These are phyloP conservation scores for Riparia riparia DNA, from an alignment of 2,113 vertebrate genomes.

Conservation along the genomic window DNA sequence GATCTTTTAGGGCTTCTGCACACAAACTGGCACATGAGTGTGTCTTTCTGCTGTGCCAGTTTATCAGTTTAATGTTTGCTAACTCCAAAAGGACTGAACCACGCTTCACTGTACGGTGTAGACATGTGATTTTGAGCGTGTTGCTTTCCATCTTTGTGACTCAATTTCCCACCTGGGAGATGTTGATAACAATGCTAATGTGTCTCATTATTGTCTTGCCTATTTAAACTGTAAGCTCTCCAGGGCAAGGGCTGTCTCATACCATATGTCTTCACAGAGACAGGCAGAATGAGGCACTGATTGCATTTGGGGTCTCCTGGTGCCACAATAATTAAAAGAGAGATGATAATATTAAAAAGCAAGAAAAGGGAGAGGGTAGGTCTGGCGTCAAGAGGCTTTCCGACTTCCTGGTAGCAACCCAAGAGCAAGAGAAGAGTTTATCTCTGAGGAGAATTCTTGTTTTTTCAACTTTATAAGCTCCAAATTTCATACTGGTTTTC, in stretches of 20 bases:
- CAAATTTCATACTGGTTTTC: background rate
- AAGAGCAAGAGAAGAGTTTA: conserved; percentile 10
- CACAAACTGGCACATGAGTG: background rate
- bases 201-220: conserved; percentile 64
- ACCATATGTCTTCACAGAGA: conserved; percentile 64
- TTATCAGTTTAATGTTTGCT: background rate
- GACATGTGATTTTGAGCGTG: conserved; percentile 11
- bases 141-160: conserved; percentile 51
- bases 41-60: background rate
- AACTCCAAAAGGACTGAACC: background rate
- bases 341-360: conserved; percentile 62
- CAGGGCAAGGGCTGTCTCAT: conserved; percentile 59
- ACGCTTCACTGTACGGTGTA: background rate
- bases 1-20: background rate
- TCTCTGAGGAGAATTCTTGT: background rate
- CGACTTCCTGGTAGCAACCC: conserved; percentile 31
- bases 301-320: conserved; percentile 63
- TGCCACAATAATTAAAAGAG: conserved; percentile 69
- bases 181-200: conserved; percentile 58
- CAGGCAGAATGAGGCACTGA: conserved; percentile 59
- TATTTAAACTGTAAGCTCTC: conserved; percentile 68
- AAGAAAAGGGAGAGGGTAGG: conserved; percentile 37
- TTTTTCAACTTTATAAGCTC: conserved; percentile 32
- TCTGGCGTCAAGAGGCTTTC: conserved; percentile 25
- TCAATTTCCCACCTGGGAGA: conserved; percentile 50